A percentile compares a stretch with the other conserved stretches of the same genome.
These are phyloP conservation scores for Dascillus cervinus DNA, from an alignment of 2,888 invertebrate species.

Conservation along the genomic window DNA sequence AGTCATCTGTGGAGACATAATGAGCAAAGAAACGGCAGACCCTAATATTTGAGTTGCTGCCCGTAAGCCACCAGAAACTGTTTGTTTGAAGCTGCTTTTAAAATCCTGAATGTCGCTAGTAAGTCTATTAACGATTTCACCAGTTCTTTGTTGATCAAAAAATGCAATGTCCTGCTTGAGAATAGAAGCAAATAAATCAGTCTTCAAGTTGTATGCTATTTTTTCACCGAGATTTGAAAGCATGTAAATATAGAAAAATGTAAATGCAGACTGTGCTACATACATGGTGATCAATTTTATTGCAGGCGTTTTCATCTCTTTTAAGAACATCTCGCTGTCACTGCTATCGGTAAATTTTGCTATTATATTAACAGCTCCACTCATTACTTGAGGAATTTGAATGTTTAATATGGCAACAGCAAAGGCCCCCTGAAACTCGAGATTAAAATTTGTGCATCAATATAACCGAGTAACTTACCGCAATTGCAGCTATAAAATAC, in stretches of 20 bases:
- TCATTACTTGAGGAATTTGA: constrained; percentile 78
- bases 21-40: constrained; percentile 67
- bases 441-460: constrained; percentile 9
- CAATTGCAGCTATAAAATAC: constrained; percentile 68
- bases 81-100: constrained; percentile 92
- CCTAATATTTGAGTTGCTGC: constrained; percentile 80
- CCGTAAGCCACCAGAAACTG: constrained; percentile 84
- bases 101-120: constrained; percentile 95
- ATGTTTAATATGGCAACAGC: constrained; percentile 83
- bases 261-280: constrained; percentile 73
- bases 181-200: constrained; percentile 74
- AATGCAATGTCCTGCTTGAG: constrained; percentile 83
- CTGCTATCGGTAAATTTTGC: constrained; percentile 49
- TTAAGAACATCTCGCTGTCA: constrained; percentile 47
- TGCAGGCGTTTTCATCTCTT: constrained; percentile 59
- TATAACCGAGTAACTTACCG: constrained; percentile 51
- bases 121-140: constrained; percentile 84
- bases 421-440: constrained; percentile 77
- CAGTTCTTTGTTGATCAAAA: constrained; percentile 85
- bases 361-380: constrained; percentile 73
- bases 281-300: constrained; percentile 61
- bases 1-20: constrained; percentile 89
- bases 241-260: constrained; percentile 83
- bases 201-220: constrained; percentile 73
- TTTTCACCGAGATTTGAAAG: constrained; percentile 84